Percentiles rank a stretch among this genome's conserved stretches.
These are phyloP conservation scores for Stenchaetothrips biformis DNA, from an alignment of 2,888 invertebrate genomes.

Conservation along the genomic window DNA sequence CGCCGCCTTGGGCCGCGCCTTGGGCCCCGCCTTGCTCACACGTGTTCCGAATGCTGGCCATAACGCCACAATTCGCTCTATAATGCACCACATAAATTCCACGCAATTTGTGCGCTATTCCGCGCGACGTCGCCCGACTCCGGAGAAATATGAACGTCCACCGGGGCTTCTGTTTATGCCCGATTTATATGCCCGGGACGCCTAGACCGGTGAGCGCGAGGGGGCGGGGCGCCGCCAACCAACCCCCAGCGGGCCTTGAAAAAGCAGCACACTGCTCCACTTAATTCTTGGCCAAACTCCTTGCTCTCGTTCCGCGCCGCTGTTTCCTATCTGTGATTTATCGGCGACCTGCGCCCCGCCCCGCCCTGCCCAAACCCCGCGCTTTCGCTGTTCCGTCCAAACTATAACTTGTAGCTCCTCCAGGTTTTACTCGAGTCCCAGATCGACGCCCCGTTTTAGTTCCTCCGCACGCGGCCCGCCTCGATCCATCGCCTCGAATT, in stretches of 20 bases:
- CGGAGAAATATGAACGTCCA: slow-evolving; percentile 13
- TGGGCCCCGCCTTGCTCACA: background rate
- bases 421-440: no score
- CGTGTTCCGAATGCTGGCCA: slow-evolving; percentile 20
- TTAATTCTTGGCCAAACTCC: slow-evolving; percentile 4
- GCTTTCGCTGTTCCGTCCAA: no score
- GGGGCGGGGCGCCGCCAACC: background rate
- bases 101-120: slow-evolving; percentile 23
- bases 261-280: background rate
- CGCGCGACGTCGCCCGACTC: background rate
- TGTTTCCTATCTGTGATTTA: slow-evolving; percentile 16
- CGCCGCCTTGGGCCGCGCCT: background rate
- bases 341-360: background rate
- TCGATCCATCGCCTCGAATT: no score
- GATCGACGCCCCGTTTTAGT: no score
- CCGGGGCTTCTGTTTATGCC: slow-evolving; percentile 20
- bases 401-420: no score
- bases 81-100: slow-evolving; percentile 19
- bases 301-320: slow-evolving; percentile 15
- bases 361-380: no score
- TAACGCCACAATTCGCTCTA: slow-evolving; percentile 22
- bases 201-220: background rate
- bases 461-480: no score
- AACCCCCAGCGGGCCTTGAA: background rate
- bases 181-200: slow-evolving; percentile 6